Conservation (phyloP, 2,113 vertebrate species). For the Percina caprodes region DNA sequence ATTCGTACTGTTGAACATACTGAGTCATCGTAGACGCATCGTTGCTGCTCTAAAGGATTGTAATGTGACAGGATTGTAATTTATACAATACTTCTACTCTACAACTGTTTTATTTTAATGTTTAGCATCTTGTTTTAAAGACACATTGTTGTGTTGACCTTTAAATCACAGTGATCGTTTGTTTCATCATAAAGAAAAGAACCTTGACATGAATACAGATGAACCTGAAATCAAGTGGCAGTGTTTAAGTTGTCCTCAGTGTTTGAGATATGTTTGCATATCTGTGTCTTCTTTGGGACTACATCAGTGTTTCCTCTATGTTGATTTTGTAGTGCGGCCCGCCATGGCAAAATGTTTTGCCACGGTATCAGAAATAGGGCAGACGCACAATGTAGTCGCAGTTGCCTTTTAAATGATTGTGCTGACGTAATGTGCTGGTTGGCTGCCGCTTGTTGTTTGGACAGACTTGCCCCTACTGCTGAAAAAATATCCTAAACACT, state of each 20-base stretch:
- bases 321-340: no score
- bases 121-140: constrained; percentile 57
- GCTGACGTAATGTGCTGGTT: no score
- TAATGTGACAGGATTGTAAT: constrained; percentile 74
- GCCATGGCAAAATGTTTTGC: no score
- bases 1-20: constrained; percentile 63
- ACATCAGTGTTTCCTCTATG: no score
- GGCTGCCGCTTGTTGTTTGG: no score
- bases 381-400: no score
- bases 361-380: no score
- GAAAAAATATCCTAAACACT: no score
- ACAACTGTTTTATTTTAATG: constrained; percentile 40
- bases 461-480: no score
- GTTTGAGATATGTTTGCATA: neutral
- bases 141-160: constrained; percentile 49
- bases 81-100: constrained; percentile 64
- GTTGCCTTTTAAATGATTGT: no score
- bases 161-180: constrained; percentile 43
- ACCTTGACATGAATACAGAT: constrained; percentile 61
- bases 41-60: constrained; percentile 70
- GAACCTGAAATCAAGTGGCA: constrained; percentile 30
- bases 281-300: neutral
- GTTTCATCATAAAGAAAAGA: constrained; percentile 46
- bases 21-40: constrained; percentile 58
- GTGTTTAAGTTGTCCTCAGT: constrained; percentile 19